Evolutionary conservation across 2,888 invertebrate species (phyloP), one percentile per base, ranked within the genome.

Genomic region (Cremastobaeus sp.): DNA sequence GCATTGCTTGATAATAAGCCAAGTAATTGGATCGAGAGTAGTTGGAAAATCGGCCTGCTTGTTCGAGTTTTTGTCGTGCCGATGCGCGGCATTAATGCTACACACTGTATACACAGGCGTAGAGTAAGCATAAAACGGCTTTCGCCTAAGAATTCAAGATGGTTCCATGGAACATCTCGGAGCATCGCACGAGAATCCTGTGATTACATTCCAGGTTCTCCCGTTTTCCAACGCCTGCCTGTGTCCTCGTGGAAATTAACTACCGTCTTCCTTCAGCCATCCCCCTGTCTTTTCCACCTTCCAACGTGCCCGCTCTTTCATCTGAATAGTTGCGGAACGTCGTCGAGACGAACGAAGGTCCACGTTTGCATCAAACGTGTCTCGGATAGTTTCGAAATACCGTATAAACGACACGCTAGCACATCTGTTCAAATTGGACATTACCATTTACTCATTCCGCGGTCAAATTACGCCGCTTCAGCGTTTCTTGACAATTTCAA

Each of bases 171-270:
- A 80, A 82, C 81, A 83, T 84, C 83, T 81, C 83, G 82, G 83
- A 85, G 86, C 83, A 85, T 85, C 83, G 82, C 84, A 75, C 82
- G 85, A 81, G 86, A 87, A 86, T 87, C 86, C 84, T 83, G 86
- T 87, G 86, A 87, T 87, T 87, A 86, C 87, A 87, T 87, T 87
- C 87, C 86, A 79, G 80, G 71, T 80, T 81, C 78, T 62, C 76
- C 77, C 76, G 52, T 73, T 73, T 66, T 66, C 70, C 66, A 70
- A 57, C 70, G 62, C 62, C 54, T 66, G 66, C 75, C 59, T 64
- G 43, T 72, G 68, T 72, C 68, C 75, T 76, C 71, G 66, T 76
- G 71, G 77, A 78, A 77, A 77, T 78, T 71, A 71, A 76, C 71
- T 69, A 72, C 64, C 69, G 65, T 69, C 76, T 76, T 75, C 59